A percentile compares a stretch with the other conserved stretches of the same genome.
phyloP scores from a whole-genome alignment of 2,113 vertebrate genomes.

The Aldabrachelys gigantea region DNA sequence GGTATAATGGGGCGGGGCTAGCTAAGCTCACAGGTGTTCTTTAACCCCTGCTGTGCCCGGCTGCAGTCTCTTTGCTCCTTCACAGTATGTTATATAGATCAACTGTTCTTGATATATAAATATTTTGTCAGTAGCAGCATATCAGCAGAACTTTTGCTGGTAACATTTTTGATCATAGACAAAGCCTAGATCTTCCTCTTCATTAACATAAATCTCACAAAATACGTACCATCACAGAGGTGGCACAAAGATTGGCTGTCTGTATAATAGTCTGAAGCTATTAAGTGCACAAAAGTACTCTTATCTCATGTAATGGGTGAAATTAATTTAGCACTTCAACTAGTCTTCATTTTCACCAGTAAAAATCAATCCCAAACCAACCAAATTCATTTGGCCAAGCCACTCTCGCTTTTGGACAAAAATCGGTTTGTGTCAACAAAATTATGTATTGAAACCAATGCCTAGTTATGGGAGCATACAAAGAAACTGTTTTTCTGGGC shows the following conservation, averaged over 20 bases:
- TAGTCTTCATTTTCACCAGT: background rate
- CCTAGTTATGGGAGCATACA: background rate
- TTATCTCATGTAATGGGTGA: background rate
- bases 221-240: background rate
- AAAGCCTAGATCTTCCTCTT: background rate
- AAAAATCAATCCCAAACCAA: background rate
- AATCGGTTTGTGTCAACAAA: conserved; percentile 15
- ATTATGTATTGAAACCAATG: background rate
- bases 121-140: background rate
- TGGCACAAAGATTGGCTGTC: background rate
- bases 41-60: too few relatives aligned
- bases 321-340: background rate
- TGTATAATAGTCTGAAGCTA: background rate
- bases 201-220: background rate
- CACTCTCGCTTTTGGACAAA: background rate
- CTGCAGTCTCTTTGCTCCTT: too few relatives aligned
- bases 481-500: conserved; percentile 11
- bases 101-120: background rate
- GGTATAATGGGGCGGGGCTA: too few relatives aligned
- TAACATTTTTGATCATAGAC: background rate
- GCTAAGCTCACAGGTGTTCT: too few relatives aligned
- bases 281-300: background rate
- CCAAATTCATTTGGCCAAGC: conserved; percentile 18
- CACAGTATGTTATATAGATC: background rate
- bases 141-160: background rate